These are phyloP conservation scores for Anas capensis DNA, from an alignment of 2,797 vertebrate species.

Conservation along the genomic window DNA sequence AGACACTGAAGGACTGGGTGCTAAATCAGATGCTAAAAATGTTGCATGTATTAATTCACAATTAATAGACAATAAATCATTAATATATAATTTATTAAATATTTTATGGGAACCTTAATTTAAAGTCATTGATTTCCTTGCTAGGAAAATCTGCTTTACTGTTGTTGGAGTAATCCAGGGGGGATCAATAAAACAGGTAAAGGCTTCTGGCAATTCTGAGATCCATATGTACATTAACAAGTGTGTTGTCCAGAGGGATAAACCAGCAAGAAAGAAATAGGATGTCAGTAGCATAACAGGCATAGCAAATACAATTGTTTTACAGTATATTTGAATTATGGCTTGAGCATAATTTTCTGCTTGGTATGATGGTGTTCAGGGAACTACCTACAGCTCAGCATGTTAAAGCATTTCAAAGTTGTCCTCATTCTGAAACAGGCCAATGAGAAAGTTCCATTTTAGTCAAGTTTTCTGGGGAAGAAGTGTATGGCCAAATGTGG, in stretches of 20 bases:
- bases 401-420: neutral
- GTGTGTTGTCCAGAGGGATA: neutral
- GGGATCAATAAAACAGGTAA: neutral
- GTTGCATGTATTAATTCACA: conserved; percentile 32
- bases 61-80: conserved; percentile 53
- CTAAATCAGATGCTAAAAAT: conserved; percentile 13
- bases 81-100: neutral
- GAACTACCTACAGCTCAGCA: neutral
- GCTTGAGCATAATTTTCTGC: neutral
- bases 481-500: neutral
- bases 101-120: conserved; percentile 6
- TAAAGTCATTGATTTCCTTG: conserved; percentile 8
- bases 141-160: neutral
- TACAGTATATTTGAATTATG: neutral
- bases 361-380: neutral
- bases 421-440: neutral
- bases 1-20: neutral
- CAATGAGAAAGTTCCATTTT: neutral
- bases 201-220: neutral
- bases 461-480: neutral
- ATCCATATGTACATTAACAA: neutral
- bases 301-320: neutral
- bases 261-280: neutral
- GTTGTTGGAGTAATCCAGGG: neutral
- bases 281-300: neutral